A percentile compares a stretch with the other conserved stretches of the same genome.
Evolutionary conservation across 2,113 vertebrate species (phyloP).

Genomic region (Diadophis punctatus): DNA sequence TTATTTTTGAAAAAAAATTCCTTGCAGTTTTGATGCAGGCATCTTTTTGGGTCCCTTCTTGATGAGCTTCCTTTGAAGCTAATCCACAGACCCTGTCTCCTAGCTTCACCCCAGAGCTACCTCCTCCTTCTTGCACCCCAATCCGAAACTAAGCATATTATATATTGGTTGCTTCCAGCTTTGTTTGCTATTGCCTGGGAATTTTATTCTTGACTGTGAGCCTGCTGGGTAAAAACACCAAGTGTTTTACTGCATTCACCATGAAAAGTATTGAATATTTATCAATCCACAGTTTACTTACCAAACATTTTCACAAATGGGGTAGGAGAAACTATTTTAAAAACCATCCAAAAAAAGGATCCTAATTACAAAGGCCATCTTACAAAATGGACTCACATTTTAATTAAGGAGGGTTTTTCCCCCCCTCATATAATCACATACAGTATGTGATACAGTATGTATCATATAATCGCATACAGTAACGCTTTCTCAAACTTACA

Average conservation of each 20-base stretch:
- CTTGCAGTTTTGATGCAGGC: conserved; percentile 46
- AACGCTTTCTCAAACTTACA: not conserved
- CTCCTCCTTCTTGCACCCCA: conserved; percentile 23
- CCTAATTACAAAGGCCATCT: not conserved
- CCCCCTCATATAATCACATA: not conserved
- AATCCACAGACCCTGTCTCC: conserved; percentile 35
- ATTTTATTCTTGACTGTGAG: conserved; percentile 43
- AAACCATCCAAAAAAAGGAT: not conserved
- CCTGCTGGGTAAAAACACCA: conserved; percentile 38
- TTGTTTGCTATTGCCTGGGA: conserved; percentile 35
- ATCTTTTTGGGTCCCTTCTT: conserved; percentile 16
- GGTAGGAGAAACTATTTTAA: not conserved
- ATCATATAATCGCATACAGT: not conserved
- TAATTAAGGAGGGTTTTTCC: conserved; percentile 8
- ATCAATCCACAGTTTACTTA: conserved; percentile 24
- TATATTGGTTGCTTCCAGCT: conserved; percentile 6
- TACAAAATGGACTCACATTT: not conserved
- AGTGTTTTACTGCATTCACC: conserved; percentile 37
- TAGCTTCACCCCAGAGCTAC: conserved; percentile 40
- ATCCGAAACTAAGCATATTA: conserved; percentile 46
- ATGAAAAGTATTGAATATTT: conserved; percentile 36
- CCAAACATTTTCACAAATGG: conserved; percentile 40
- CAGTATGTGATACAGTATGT: no score
- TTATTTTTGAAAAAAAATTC: not conserved
- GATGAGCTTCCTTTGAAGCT: conserved; percentile 48